phyloP scores from a whole-genome alignment of 2,113 vertebrate species.

The Vimba vimba region DNA sequence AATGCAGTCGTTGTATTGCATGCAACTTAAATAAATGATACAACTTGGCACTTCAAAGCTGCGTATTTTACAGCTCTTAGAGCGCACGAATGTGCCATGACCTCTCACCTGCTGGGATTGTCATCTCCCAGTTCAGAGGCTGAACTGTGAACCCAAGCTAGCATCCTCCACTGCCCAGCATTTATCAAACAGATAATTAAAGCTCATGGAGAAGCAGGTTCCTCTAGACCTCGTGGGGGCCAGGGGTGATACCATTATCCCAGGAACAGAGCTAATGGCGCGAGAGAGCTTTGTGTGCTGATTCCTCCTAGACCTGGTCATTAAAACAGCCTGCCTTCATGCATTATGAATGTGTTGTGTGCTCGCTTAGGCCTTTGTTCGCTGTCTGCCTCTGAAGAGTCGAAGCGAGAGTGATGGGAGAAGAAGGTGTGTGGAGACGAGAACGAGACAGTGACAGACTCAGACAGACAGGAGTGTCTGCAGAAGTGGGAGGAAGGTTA shows the following conservation, averaged over 20 bases:
- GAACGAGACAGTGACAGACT: constrained; percentile 13
- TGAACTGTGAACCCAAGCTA: constrained; percentile 10
- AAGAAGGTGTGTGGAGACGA: constrained; percentile 6
- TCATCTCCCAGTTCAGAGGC: neutral
- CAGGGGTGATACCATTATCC: constrained; percentile 54
- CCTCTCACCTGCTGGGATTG: neutral
- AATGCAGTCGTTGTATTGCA: neutral
- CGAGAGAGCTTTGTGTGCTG: constrained; percentile 29
- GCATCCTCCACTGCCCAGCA: constrained; percentile 29
- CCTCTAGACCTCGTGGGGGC: constrained; percentile 15
- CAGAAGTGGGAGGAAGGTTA: neutral
- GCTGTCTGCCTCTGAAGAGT: constrained; percentile 22
- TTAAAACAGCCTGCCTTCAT: constrained; percentile 49
- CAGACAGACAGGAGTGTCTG: neutral
- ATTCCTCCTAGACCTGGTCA: constrained; percentile 33
- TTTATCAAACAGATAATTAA: constrained; percentile 55
- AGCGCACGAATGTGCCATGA: neutral
- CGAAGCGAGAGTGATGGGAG: constrained; percentile 2
- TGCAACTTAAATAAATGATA: constrained; percentile 32
- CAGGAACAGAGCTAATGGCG: constrained; percentile 35
- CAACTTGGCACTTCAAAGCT: constrained; percentile 18
- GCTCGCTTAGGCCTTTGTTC: constrained; percentile 23
- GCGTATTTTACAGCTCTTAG: constrained; percentile 13
- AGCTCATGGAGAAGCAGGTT: constrained; percentile 23
- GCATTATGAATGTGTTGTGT: constrained; percentile 53